Evolutionary conservation across 2,888 invertebrate genomes (phyloP).

Genomic region (Glaucopsyche alexis): DNA sequence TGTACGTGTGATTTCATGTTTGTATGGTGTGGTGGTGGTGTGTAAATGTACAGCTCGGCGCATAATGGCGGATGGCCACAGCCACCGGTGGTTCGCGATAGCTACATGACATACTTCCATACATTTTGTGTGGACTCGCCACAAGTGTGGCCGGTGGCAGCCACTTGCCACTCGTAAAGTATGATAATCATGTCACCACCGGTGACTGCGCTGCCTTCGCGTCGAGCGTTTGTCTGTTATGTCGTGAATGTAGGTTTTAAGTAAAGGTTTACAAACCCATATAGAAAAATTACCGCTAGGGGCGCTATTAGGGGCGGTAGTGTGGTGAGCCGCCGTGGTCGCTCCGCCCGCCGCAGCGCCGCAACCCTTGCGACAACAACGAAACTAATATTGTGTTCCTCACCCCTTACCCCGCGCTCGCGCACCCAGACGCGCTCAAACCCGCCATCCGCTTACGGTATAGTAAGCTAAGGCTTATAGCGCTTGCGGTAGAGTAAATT

Average conservation of each 20-base stretch:
- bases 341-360: slow-evolving; percentile 76
- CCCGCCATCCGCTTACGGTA: slow-evolving; percentile 53
- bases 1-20: slow-evolving; percentile 39
- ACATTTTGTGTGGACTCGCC: neutral
- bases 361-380: slow-evolving; percentile 81
- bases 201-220: neutral
- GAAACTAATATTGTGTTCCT: slow-evolving; percentile 81
- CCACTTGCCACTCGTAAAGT: neutral
- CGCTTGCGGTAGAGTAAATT: too few species aligned
- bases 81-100: neutral
- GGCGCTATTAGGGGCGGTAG: slow-evolving; percentile 77
- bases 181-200: neutral
- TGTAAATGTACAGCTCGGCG: slow-evolving; percentile 33
- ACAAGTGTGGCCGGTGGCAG: neutral
- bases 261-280: slow-evolving; percentile 80
- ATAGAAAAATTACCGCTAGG: slow-evolving; percentile 79
- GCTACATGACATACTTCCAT: neutral
- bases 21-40: slow-evolving; percentile 40
- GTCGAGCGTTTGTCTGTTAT: slow-evolving; percentile 36
- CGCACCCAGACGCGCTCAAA: slow-evolving; percentile 60
- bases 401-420: slow-evolving; percentile 62
- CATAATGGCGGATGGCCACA: neutral
- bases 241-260: slow-evolving; percentile 58
- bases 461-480: too few species aligned
- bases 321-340: slow-evolving; percentile 70